phyloP scores from a whole-genome alignment of 1,140 invertebrate species.

The Stenopsyche tienmushanensis region DNA sequence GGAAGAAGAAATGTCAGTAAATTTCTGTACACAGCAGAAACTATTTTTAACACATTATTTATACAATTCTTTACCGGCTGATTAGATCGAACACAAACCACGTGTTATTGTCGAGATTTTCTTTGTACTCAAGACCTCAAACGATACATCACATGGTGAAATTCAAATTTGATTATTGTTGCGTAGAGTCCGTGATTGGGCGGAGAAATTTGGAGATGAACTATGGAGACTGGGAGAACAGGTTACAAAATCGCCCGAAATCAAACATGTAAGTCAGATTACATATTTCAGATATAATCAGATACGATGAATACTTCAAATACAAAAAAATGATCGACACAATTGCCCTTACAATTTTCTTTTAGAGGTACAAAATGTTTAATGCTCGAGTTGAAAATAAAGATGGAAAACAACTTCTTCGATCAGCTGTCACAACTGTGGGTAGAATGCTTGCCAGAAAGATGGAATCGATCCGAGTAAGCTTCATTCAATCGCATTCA shows the following conservation, averaged over 20 bases:
- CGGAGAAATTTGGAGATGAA: conserved; percentile 61
- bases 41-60: too few relatives aligned
- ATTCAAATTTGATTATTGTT: background rate
- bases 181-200: conserved; percentile 61
- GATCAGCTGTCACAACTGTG: conserved; percentile 72
- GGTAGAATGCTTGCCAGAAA: conserved; percentile 76
- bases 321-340: background rate
- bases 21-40: conserved; percentile 12
- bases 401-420: conserved; percentile 71
- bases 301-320: background rate
- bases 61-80: too few relatives aligned
- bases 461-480: conserved; percentile 77
- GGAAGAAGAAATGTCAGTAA: conserved; percentile 16
- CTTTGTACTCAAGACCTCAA: background rate
- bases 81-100: too few relatives aligned
- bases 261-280: conserved; percentile 55
- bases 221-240: conserved; percentile 61
- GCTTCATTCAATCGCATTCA: background rate
- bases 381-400: conserved; percentile 73
- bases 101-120: background rate
- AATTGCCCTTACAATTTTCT: conserved; percentile 32
- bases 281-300: conserved; percentile 18
- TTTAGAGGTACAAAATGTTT: conserved; percentile 71
- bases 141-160: background rate
- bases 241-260: conserved; percentile 61